These are phyloP conservation scores for Epicauta chinensis DNA, from an alignment of 1,140 invertebrate species.

Conservation along the genomic window DNA sequence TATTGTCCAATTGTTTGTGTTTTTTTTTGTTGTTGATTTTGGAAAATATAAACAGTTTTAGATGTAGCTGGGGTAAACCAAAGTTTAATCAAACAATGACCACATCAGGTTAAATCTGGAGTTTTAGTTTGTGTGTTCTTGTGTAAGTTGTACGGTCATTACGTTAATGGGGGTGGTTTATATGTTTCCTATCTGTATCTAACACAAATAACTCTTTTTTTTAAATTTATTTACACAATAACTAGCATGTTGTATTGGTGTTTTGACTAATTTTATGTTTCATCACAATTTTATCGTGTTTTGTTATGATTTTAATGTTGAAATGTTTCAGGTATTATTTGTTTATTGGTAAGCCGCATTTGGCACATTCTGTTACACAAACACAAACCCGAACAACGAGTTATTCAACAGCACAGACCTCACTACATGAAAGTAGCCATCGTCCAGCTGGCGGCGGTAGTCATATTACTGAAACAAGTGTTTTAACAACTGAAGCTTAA, in stretches of 20 bases:
- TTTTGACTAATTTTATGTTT: no score
- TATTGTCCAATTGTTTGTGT: not conserved
- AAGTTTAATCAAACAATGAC: constrained; percentile 12
- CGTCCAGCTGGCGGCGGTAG: no score
- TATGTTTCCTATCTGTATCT: no score
- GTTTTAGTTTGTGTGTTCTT: no score
- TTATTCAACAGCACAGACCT: constrained; percentile 1
- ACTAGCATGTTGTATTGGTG: no score
- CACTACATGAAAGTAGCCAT: not conserved
- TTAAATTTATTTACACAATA: no score
- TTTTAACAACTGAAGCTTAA: not conserved
- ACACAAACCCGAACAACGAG: constrained; percentile 7
- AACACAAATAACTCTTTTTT: no score
- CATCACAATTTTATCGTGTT: no score
- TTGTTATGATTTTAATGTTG: no score
- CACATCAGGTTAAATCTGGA: constrained; percentile 1
- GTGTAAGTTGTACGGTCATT: no score
- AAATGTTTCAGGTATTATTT: constrained; percentile 18
- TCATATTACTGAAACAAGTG: not conserved
- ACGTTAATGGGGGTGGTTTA: no score
- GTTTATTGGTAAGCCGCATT: constrained; percentile 19
- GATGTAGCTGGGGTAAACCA: constrained; percentile 13
- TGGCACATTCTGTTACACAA: constrained; percentile 16
- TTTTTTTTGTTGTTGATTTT: constrained; percentile 4
- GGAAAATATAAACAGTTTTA: constrained; percentile 1